These are phyloP conservation scores for Caretta caretta DNA, from an alignment of 2,113 vertebrate genomes.

Conservation along the genomic window DNA sequence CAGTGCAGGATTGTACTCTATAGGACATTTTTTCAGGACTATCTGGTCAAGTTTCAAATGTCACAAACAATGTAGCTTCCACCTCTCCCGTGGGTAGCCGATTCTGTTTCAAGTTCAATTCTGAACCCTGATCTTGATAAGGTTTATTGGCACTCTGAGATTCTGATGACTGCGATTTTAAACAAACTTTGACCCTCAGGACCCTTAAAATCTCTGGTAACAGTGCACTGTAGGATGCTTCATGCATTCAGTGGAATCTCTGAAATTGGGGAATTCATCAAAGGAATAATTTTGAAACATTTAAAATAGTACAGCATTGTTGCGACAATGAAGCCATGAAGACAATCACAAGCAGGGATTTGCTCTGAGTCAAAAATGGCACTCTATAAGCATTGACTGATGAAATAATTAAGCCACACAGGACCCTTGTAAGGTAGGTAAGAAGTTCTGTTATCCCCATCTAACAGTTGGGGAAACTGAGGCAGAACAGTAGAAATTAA, in stretches of 20 bases:
- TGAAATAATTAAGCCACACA: conserved; percentile 61
- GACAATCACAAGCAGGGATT: conserved; percentile 47
- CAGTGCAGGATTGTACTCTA: background rate
- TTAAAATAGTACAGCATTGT: conserved; percentile 66
- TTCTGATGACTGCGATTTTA: conserved; percentile 28
- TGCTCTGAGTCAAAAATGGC: conserved; percentile 67
- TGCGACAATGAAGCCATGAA: conserved; percentile 58
- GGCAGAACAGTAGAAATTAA: background rate
- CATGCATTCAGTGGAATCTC: conserved; percentile 10
- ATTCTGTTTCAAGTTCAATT: background rate
- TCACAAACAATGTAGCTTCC: background rate
- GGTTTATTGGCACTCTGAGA: conserved; percentile 35
- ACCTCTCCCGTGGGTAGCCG: conserved; percentile 23
- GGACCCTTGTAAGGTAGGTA: conserved; percentile 57
- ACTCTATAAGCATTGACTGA: conserved; percentile 68
- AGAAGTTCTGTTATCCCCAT: conserved; percentile 60
- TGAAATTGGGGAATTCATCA: background rate
- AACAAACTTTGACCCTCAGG: conserved; percentile 29
- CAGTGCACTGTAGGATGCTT: conserved; percentile 35
- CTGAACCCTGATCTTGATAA: background rate
- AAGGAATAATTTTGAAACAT: conserved; percentile 38
- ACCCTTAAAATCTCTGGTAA: background rate
- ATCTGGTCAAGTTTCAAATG: conserved; percentile 13
- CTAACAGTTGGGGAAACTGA: background rate
- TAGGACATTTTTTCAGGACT: background rate